Percentiles rank a stretch among this genome's conserved stretches.
These are phyloP conservation scores for Zaprionus kolodkinae DNA, from an alignment of 1,140 invertebrate genomes.

Conservation along the genomic window DNA sequence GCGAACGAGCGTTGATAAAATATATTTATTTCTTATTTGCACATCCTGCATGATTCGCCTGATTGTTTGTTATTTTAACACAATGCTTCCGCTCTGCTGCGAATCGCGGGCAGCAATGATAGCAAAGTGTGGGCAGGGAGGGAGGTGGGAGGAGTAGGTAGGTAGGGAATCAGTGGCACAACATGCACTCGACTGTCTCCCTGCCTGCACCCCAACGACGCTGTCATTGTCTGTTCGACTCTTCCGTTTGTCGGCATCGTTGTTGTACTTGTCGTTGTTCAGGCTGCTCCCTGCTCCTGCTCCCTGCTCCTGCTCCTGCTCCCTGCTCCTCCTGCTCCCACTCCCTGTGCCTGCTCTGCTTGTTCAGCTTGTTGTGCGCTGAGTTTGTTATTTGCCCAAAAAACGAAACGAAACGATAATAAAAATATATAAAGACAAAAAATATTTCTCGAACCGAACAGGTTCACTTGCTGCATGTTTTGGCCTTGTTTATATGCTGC, in stretches of 20 bases:
- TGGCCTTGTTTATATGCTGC: neutral
- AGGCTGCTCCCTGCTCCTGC: neutral
- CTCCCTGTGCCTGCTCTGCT: neutral
- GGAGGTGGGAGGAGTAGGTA: neutral
- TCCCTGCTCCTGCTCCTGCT: neutral
- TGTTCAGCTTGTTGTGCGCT: conserved; percentile 20
- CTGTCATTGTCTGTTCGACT: conserved; percentile 56
- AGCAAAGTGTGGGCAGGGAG: neutral
- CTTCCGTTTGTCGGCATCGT: conserved; percentile 63
- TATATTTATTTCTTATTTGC: conserved; percentile 83
- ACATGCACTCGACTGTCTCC: neutral
- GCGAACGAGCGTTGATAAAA: conserved; percentile 51
- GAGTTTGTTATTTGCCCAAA: conserved; percentile 59
- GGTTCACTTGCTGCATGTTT: neutral
- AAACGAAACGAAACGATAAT: conserved; percentile 9
- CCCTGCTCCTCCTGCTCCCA: no score
- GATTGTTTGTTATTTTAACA: conserved; percentile 83
- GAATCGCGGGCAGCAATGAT: conserved; percentile 14
- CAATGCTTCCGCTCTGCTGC: conserved; percentile 72
- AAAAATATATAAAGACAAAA: conserved; percentile 38
- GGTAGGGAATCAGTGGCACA: neutral
- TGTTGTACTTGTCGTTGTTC: conserved; percentile 12
- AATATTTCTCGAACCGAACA: conserved; percentile 39
- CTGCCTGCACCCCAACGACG: neutral
- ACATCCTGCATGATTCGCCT: conserved; percentile 80